Evolutionary conservation across 2,113 vertebrate species (phyloP).

Genomic region (Nesogale talazaci): DNA sequence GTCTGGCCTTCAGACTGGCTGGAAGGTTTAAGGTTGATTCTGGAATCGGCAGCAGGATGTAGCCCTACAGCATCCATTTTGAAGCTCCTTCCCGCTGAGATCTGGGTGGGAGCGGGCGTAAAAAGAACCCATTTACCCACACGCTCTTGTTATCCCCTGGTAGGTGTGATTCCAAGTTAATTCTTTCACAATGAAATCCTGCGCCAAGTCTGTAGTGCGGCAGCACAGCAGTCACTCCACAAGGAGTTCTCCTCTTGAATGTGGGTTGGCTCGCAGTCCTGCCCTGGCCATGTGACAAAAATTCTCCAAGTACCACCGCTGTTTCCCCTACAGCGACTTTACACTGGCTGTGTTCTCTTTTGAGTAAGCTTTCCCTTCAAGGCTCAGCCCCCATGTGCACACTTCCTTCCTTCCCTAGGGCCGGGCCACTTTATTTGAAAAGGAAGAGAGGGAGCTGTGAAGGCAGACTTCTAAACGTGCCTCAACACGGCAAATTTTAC

Average conservation of each 20-base stretch:
- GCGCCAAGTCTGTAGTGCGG: not conserved
- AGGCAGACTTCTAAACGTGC: not conserved
- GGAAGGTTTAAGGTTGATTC: not conserved
- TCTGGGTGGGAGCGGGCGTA: no score
- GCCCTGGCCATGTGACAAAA: not conserved
- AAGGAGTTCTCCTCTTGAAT: not conserved
- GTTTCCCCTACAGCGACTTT: not conserved
- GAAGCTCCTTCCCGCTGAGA: not conserved
- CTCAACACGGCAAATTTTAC: not conserved
- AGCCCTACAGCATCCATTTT: not conserved
- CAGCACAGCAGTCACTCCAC: not conserved
- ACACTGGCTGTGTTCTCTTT: not conserved
- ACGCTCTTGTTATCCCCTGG: not conserved
- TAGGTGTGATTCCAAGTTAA: not conserved
- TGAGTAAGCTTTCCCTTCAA: slow-evolving; percentile 9
- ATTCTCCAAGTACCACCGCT: not conserved
- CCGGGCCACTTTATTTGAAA: not conserved
- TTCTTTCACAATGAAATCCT: not conserved
- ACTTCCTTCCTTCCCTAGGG: not conserved
- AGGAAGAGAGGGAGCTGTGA: not conserved
- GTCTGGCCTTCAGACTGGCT: not conserved
- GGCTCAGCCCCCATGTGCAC: not conserved
- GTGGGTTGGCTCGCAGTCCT: not conserved
- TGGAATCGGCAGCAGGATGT: not conserved
- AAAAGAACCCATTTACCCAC: not conserved